phyloP scores from a whole-genome alignment of 1,140 invertebrate genomes.

The Apis laboriosa region DNA sequence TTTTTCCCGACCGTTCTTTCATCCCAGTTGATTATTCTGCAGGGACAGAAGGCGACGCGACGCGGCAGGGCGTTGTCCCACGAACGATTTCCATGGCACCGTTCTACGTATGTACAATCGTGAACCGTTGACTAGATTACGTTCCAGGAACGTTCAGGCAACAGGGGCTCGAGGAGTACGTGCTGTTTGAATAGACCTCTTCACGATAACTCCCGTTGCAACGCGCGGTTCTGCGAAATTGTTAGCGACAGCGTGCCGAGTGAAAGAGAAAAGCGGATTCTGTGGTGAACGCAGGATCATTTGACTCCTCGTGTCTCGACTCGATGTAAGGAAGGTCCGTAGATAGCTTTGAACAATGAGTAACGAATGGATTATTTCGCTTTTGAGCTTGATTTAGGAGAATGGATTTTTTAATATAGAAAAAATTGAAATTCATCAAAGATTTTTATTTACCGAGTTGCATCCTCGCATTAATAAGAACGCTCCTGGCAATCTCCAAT shows the following conservation, averaged over 20 bases:
- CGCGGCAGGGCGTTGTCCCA: constrained; percentile 36
- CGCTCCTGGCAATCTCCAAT: neutral
- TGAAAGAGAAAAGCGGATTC: neutral
- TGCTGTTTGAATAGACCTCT: constrained; percentile 54
- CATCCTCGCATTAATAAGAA: constrained; percentile 6
- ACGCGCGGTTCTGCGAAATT: constrained; percentile 31
- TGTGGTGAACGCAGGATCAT: neutral
- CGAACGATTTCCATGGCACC: constrained; percentile 53
- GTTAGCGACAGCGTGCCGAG: constrained; percentile 16
- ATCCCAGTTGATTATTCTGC: neutral
- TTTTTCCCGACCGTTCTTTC: neutral
- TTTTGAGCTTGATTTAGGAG: neutral
- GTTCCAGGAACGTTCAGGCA: constrained; percentile 49
- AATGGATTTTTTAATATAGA: neutral
- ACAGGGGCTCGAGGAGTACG: constrained; percentile 30
- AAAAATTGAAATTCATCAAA: neutral
- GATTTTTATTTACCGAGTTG: neutral
- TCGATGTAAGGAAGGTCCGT: neutral
- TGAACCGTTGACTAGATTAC: constrained; percentile 55
- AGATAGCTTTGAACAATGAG: neutral
- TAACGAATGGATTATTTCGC: neutral
- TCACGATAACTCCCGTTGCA: constrained; percentile 43
- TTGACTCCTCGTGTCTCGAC: neutral
- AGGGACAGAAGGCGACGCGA: constrained; percentile 19
- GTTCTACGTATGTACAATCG: constrained; percentile 38